Conservation (phyloP, 2,113 vertebrate genomes). For the Entelurus aequoreus region DNA sequence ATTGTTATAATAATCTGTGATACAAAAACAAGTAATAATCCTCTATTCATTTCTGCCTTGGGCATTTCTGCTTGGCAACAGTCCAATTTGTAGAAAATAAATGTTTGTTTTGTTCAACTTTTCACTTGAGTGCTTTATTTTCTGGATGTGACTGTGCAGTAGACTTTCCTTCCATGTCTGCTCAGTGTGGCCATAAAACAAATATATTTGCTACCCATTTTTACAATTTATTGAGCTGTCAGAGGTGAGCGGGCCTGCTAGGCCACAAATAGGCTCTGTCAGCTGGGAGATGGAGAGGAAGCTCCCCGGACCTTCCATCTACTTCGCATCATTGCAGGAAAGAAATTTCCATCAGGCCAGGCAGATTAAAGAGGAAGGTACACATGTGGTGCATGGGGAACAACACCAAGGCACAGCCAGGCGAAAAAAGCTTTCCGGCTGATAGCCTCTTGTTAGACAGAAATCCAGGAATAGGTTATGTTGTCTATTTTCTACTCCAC, state of each 20-base stretch:
- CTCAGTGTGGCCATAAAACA: slow-evolving; percentile 40
- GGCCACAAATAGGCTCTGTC: slow-evolving; percentile 49
- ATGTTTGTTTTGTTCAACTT: slow-evolving; percentile 6
- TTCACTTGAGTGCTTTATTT: slow-evolving; percentile 9
- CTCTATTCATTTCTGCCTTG: no score
- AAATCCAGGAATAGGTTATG: slow-evolving; percentile 4
- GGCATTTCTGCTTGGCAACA: no score
- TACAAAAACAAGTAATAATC: no score
- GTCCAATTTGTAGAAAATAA: no score
- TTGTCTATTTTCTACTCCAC: background rate
- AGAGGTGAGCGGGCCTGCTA: slow-evolving; percentile 38
- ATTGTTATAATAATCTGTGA: no score
- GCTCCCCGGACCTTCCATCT: slow-evolving; percentile 38
- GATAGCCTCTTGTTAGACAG: slow-evolving; percentile 13
- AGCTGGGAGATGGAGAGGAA: slow-evolving; percentile 44
- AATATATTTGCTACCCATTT: slow-evolving; percentile 66
- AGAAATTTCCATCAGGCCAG: slow-evolving; percentile 45
- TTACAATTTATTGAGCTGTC: slow-evolving; percentile 69
- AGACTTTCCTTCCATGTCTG: slow-evolving; percentile 30
- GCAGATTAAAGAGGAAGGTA: slow-evolving; percentile 33
- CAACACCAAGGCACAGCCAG: background rate
- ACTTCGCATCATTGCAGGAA: slow-evolving; percentile 35
- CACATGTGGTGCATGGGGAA: slow-evolving; percentile 44
- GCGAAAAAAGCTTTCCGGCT: slow-evolving; percentile 11
- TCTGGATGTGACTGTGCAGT: slow-evolving; percentile 8